These are phyloP conservation scores for Andrena camellia DNA, from an alignment of 2,888 invertebrate genomes.

Conservation along the genomic window DNA sequence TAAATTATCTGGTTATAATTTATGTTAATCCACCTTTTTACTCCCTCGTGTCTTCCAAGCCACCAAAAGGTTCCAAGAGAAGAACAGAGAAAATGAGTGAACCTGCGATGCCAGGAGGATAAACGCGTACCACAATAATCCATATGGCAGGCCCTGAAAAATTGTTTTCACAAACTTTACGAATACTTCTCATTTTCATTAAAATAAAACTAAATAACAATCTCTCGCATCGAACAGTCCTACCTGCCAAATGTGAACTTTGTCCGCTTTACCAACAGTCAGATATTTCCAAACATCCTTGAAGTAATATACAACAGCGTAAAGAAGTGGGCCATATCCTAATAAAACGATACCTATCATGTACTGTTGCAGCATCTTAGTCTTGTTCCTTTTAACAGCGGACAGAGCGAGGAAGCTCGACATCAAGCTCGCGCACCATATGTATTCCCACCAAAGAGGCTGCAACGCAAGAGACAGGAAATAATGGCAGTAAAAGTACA, in stretches of 20 bases:
- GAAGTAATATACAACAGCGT: slow-evolving; percentile 93
- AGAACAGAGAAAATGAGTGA: slow-evolving; percentile 94
- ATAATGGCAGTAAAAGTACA: too few relatives aligned
- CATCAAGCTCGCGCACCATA: slow-evolving; percentile 94
- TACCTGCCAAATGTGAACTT: slow-evolving; percentile 94
- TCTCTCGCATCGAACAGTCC: slow-evolving; percentile 12
- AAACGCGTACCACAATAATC: slow-evolving; percentile 96
- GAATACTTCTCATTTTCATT: background rate
- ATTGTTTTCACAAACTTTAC: slow-evolving; percentile 14
- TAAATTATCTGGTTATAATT: slow-evolving; percentile 4
- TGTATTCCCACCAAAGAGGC: slow-evolving; percentile 97
- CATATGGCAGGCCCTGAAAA: slow-evolving; percentile 94
- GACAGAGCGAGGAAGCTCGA: slow-evolving; percentile 94
- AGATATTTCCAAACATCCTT: slow-evolving; percentile 94
- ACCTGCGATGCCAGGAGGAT: slow-evolving; percentile 95
- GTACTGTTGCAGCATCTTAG: slow-evolving; percentile 91
- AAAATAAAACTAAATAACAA: background rate
- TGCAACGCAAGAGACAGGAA: slow-evolving; percentile 81
- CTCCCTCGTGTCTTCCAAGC: slow-evolving; percentile 93
- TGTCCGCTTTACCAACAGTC: slow-evolving; percentile 89
- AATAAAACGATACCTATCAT: slow-evolving; percentile 92
- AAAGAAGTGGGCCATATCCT: slow-evolving; percentile 93
- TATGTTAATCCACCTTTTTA: slow-evolving; percentile 89
- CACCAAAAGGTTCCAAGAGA: slow-evolving; percentile 92
- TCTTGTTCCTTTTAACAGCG: slow-evolving; percentile 94